phyloP scores from a whole-genome alignment of 1,140 invertebrate species.

The Panagrolaimus sp. region DNA sequence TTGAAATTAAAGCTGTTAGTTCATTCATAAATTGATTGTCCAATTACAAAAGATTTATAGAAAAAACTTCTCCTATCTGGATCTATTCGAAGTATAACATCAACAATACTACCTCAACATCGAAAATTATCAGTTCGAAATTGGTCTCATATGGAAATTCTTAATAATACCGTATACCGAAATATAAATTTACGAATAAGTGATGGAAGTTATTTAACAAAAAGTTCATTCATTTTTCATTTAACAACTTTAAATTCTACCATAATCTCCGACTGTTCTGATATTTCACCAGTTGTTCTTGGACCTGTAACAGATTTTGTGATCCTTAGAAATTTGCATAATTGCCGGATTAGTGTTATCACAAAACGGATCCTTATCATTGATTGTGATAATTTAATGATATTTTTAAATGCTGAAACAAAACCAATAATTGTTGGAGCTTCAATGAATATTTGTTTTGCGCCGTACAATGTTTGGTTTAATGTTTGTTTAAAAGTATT shows the following conservation, averaged over 20 bases:
- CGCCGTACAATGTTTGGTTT: conserved; percentile 10
- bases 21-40: neutral
- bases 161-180: conserved; percentile 1
- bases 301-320: conserved; percentile 6
- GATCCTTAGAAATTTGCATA: neutral
- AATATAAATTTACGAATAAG: neutral
- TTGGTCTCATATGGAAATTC: neutral
- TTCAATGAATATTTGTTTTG: neutral
- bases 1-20: neutral
- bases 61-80: neutral
- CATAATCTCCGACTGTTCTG: neutral
- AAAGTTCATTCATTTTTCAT: neutral
- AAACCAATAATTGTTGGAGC: neutral
- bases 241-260: neutral
- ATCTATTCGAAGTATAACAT: neutral
- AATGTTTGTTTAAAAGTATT: neutral
- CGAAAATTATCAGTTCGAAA: neutral
- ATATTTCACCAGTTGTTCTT: conserved; percentile 5
- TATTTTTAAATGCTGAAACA: neutral
- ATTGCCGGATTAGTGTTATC: neutral
- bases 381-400: neutral
- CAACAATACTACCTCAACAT: neutral
- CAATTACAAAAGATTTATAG: neutral
- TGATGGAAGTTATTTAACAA: neutral
- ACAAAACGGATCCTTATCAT: neutral